Evolutionary conservation across 1,140 invertebrate genomes (phyloP).

Genomic region (Ostrea denselamellosa): DNA sequence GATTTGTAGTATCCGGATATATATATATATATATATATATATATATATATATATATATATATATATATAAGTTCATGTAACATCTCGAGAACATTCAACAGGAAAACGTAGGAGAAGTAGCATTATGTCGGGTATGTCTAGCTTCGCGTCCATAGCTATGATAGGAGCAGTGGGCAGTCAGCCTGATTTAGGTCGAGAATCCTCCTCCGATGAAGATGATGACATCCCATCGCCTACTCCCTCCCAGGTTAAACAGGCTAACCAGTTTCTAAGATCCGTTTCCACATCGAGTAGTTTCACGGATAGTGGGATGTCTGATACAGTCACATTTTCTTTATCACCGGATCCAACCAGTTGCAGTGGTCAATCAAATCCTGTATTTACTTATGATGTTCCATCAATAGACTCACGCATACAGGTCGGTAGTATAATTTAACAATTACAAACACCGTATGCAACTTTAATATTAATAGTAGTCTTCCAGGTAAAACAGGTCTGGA

Average conservation of each 20-base stretch:
- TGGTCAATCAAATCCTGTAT: slow-evolving; percentile 32
- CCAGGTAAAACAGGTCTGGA: no score
- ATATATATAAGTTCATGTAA: no score
- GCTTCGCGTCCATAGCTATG: slow-evolving; percentile 58
- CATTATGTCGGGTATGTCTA: slow-evolving; percentile 41
- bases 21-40: no score
- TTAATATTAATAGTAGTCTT: no score
- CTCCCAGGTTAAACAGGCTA: slow-evolving; percentile 33
- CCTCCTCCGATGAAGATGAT: slow-evolving; percentile 59
- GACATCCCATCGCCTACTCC: not conserved
- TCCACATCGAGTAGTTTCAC: slow-evolving; percentile 45
- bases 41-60: no score
- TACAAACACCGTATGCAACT: no score
- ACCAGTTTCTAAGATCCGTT: slow-evolving; percentile 49
- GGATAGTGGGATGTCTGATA: slow-evolving; percentile 43
- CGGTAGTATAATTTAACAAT: no score
- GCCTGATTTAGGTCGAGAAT: slow-evolving; percentile 54
- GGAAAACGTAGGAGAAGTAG: slow-evolving; percentile 43
- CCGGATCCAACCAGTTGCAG: slow-evolving; percentile 45
- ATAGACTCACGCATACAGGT: not conserved
- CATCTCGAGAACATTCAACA: not conserved
- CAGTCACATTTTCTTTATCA: slow-evolving; percentile 42
- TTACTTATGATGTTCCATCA: slow-evolving; percentile 43
- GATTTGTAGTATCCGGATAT: no score
- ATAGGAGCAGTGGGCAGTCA: slow-evolving; percentile 52